Conservation (phyloP, 2,113 vertebrate genomes). For the Actenoides lindsayi region DNA sequence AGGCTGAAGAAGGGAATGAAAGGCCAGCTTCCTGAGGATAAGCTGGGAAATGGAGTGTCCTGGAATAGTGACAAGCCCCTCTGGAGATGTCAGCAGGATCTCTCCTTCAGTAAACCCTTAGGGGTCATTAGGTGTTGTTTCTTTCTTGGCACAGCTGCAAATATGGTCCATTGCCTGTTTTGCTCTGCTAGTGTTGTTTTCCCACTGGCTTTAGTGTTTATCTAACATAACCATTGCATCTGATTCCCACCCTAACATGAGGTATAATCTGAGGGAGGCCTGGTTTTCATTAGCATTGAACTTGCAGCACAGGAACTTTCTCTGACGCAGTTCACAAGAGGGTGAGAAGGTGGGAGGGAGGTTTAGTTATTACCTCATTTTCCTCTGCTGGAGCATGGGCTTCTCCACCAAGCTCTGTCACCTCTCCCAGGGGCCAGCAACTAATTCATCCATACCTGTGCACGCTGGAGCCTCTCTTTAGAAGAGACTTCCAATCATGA, state of each 20-base stretch:
- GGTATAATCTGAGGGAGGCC: constrained; percentile 29
- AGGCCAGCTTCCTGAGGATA: not conserved
- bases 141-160: constrained; percentile 68
- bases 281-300: constrained; percentile 76
- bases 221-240: constrained; percentile 60
- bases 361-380: constrained; percentile 59
- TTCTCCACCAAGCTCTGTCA: constrained; percentile 1
- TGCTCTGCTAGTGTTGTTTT: constrained; percentile 66
- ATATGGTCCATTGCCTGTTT: constrained; percentile 43
- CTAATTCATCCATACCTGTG: constrained; percentile 37
- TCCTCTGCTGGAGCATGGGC: constrained; percentile 3
- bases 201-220: constrained; percentile 65
- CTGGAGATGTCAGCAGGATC: constrained; percentile 34
- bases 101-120: constrained; percentile 48
- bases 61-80: constrained; percentile 8
- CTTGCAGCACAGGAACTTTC: constrained; percentile 58
- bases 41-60: not conserved
- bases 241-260: constrained; percentile 63
- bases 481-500: constrained; percentile 62
- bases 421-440: constrained; percentile 25
- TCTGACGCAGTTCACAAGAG: constrained; percentile 49
- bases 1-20: not conserved
- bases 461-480: not conserved
- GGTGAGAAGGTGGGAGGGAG: constrained; percentile 30
- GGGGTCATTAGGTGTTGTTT: constrained; percentile 67